Evolutionary conservation across 2,113 vertebrate genomes (phyloP).

Genomic region (Cettia cetti): DNA sequence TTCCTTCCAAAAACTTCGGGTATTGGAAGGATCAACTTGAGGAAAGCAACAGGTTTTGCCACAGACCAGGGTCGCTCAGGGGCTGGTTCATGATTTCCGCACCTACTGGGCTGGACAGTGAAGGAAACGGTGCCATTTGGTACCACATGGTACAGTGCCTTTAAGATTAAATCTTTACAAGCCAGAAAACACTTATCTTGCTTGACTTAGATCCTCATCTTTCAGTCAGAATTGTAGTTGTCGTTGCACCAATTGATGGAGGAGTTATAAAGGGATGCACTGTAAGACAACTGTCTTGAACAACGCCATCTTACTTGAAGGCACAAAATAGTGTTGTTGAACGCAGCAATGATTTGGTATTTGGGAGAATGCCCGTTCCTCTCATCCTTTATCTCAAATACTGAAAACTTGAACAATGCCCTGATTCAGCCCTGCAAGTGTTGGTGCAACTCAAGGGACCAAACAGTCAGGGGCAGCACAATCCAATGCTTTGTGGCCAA

Average conservation of each 20-base stretch:
- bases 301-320: not conserved
- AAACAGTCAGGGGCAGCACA: not conserved
- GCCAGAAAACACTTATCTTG: not conserved
- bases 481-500: not conserved
- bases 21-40: not conserved
- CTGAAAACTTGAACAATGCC: not conserved
- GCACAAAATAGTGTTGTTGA: not conserved
- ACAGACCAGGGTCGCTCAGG: not conserved
- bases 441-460: not conserved
- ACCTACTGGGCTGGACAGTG: not conserved
- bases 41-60: not conserved
- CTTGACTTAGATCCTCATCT: not conserved
- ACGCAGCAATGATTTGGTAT: not conserved
- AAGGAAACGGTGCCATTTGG: not conserved
- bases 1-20: not conserved
- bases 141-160: not conserved
- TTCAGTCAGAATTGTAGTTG: not conserved
- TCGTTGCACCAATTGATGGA: not conserved
- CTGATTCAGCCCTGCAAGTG: not conserved
- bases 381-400: not conserved
- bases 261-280: not conserved
- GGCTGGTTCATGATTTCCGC: not conserved
- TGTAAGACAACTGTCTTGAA: not conserved
- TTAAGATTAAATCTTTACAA: not conserved
- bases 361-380: not conserved